Evolutionary conservation across 30 jellyfish, hydroid and myxozoan species (phyloP), one percentile per base, ranked within the genome.

Genomic region (Pelagia noctiluca): DNA sequence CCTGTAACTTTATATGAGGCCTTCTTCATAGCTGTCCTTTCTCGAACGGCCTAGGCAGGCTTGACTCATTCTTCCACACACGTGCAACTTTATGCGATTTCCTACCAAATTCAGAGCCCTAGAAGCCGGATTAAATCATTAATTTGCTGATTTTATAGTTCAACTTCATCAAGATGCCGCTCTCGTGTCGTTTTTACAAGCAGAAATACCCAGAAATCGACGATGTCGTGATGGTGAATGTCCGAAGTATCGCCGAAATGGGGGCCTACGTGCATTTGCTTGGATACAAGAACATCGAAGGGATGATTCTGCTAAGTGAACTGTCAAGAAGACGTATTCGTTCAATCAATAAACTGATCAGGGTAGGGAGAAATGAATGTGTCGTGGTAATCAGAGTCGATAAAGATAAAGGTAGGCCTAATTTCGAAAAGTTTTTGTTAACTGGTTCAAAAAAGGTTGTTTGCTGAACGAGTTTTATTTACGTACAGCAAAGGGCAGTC

Each of bases 141-240:
- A 42, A 5, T 42, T 42, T 42, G 57, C 57, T 8, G 57, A 24
- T 60, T 60, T 8, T n/a, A 4, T 4, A 60, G 12, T 10, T 60
- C 10, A 3, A 63, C 8, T 7, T 63, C 16, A 11, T 48, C 92
- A 89, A 89, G 70, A 89, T 89, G 97, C 97, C 97, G 52, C 78
- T 89, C 2, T 68, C 87, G 28, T 89, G 97, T 80, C 78, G 97
- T 25, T 89, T 82, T 75, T 89, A 82, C 75, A 89, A 89, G 84
- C 97, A 89, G 49, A 67, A 47, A 21, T 89, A 82, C 76, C 97
- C 97, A 3, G 95, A 89, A 76, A 83, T 88, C 42, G 98, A 88
- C 66, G 98, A 93, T 88, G 97, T 93, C 76, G 98, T 93, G 67
- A 88, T 88, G 96, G 98, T 93, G 31, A 93, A 82, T 69, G 98